A percentile compares a stretch with the other conserved stretches of the same genome.
phyloP scores from a whole-genome alignment of 53 echinoderm and acorn worm genomes.

The Echinarachnius parma region DNA sequence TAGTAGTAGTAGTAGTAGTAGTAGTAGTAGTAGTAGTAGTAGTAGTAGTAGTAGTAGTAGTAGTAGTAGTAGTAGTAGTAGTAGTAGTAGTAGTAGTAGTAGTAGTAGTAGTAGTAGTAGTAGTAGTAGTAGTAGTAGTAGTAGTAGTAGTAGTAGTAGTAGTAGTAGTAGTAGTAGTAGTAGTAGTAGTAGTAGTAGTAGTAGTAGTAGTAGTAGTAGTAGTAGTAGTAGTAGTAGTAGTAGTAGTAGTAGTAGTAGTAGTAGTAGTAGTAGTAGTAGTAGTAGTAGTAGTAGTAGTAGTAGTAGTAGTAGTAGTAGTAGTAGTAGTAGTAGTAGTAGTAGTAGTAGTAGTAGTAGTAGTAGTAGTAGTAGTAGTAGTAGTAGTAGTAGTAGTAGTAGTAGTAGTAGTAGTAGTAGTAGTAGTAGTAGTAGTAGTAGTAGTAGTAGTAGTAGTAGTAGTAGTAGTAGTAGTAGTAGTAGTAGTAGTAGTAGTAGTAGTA shows the following conservation, averaged over 20 bases:
- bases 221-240: not conserved
- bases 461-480: constrained; percentile 21
- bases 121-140: not conserved
- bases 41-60: not conserved
- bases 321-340: not conserved
- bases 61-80: not conserved
- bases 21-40: not conserved
- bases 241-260: not conserved
- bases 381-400: constrained; percentile 7
- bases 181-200: not conserved
- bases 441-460: constrained; percentile 11
- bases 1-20: not conserved
- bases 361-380: not conserved
- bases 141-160: not conserved
- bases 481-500: not conserved
- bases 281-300: not conserved
- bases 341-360: not conserved
- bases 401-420: constrained; percentile 20
- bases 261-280: not conserved
- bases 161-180: not conserved
- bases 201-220: not conserved
- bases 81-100: not conserved
- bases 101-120: not conserved
- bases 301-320: not conserved
- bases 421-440: constrained; percentile 20